Conservation (phyloP, 2,888 invertebrate species). For the Fissipunctia ypsillon region DNA sequence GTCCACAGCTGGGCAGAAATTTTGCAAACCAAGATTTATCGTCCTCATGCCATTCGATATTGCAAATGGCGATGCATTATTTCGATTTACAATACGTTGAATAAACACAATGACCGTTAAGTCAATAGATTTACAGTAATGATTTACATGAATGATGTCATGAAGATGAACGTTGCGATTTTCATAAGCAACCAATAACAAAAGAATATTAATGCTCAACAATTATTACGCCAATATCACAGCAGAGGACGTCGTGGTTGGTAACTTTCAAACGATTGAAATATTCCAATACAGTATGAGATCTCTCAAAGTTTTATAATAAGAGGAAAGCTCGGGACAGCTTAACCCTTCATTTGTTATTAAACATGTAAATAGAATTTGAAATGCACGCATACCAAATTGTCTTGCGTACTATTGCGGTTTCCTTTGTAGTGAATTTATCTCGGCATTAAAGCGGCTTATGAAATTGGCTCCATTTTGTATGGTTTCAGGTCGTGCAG, state of each 20-base stretch:
- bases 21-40: not conserved
- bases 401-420: conserved; percentile 22
- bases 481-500: conserved; percentile 1
- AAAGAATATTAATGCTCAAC: conserved; percentile 21
- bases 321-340: conserved; percentile 35
- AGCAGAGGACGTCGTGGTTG: conserved; percentile 33
- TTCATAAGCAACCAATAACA: conserved; percentile 30
- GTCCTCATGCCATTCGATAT: not conserved
- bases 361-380: conserved; percentile 42
- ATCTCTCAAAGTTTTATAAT: conserved; percentile 53
- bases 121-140: conserved; percentile 6
- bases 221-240: conserved; percentile 21
- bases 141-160: conserved; percentile 17
- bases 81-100: conserved; percentile 4
- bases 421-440: conserved; percentile 18
- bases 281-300: conserved; percentile 50
- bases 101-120: conserved; percentile 4
- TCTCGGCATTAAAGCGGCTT: conserved; percentile 19
- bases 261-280: conserved; percentile 53
- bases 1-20: not conserved
- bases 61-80: conserved; percentile 6
- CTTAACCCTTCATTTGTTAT: too few relatives aligned
- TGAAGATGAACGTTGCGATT: conserved; percentile 19
- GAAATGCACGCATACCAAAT: conserved; percentile 38
- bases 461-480: conserved; percentile 25